Percentiles rank a stretch among this genome's conserved stretches.
These are phyloP conservation scores for Oreochromis grahami DNA, from an alignment of 2,797 vertebrate species.

Conservation along the genomic window DNA sequence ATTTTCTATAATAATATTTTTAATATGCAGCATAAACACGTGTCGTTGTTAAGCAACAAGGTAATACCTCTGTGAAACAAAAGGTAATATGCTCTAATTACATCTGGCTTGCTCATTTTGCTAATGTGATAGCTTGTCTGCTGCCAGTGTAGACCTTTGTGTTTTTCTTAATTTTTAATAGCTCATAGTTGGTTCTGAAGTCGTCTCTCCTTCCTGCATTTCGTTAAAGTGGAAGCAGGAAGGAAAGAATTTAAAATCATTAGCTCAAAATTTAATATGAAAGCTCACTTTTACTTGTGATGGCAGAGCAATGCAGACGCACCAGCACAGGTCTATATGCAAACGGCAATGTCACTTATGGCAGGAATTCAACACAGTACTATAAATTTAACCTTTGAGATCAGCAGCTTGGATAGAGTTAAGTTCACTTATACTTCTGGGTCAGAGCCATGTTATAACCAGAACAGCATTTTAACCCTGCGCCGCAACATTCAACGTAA, in stretches of 20 bases:
- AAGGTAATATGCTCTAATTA: not conserved
- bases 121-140: rapidly evolving
- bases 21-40: not conserved
- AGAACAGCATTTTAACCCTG: not conserved
- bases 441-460: not conserved
- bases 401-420: not conserved
- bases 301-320: not conserved
- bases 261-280: rapidly evolving
- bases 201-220: rapidly evolving
- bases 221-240: not conserved
- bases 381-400: not conserved
- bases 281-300: not conserved
- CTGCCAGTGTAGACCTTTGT: rapidly evolving
- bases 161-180: not conserved
- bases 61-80: not conserved
- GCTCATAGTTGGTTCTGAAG: not conserved
- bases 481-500: not conserved
- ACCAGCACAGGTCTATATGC: rapidly evolving
- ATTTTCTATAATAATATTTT: not conserved
- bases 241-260: rapidly evolving
- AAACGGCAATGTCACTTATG: not conserved
- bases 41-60: rapidly evolving
- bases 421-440: not conserved
- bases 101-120: not conserved
- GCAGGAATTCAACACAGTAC: rapidly evolving